These are phyloP conservation scores for Anser brachyrhynchus DNA, from an alignment of 2,113 vertebrate species.

Conservation along the genomic window DNA sequence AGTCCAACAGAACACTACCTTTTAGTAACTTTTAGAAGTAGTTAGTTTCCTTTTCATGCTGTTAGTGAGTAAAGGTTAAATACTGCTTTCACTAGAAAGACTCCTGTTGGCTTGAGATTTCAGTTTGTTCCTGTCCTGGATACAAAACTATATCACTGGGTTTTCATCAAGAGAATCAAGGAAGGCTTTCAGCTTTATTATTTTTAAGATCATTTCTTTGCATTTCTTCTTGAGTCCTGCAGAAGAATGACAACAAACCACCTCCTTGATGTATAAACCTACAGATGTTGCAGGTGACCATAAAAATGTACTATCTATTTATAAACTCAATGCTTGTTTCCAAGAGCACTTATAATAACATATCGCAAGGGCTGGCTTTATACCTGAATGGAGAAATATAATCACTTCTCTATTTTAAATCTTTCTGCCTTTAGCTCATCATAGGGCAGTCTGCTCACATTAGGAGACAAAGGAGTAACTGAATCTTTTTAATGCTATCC, in stretches of 20 bases:
- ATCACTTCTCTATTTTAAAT: constrained; percentile 9
- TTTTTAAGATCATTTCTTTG: background rate
- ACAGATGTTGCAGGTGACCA: background rate
- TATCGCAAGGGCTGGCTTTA: background rate
- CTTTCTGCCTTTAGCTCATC: background rate
- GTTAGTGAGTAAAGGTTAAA: background rate
- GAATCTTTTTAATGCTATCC: background rate
- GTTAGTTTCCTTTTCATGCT: background rate
- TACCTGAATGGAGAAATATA: background rate
- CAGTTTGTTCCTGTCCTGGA: background rate
- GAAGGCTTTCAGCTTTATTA: background rate
- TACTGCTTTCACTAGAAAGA: background rate
- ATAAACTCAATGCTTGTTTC: background rate
- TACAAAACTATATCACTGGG: background rate
- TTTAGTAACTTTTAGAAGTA: background rate
- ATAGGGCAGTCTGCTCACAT: background rate
- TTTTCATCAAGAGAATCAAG: background rate
- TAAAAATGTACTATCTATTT: background rate
- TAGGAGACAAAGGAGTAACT: background rate
- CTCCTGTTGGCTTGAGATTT: background rate
- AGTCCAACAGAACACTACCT: background rate
- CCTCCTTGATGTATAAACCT: background rate
- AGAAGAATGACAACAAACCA: background rate
- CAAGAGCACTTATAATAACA: background rate
- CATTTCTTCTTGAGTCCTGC: background rate